A percentile compares a stretch with the other conserved stretches of the same genome.
phyloP scores from a whole-genome alignment of 2,797 vertebrate genomes.

The Labeo calbasu region DNA sequence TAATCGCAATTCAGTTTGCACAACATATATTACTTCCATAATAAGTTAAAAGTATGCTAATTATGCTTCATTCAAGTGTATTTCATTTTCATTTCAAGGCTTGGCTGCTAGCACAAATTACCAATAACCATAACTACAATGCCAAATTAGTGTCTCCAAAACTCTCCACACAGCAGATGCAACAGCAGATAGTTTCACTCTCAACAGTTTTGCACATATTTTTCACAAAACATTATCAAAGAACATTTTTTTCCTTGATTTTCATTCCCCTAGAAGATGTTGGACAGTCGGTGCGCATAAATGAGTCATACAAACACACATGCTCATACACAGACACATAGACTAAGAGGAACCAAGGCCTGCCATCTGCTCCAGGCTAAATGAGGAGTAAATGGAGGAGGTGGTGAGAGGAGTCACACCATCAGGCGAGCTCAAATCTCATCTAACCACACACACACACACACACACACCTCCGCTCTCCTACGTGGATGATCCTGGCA shows the following conservation, averaged over 20 bases:
- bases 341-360: constrained; percentile 71
- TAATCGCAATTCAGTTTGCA: not conserved
- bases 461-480: constrained; percentile 11
- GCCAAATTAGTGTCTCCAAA: not conserved
- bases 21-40: not conserved
- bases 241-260: not conserved
- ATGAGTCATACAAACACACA: constrained; percentile 34
- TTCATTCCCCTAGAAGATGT: not conserved
- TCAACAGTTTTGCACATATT: constrained; percentile 2
- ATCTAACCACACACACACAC: constrained; percentile 2
- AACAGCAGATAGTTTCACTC: not conserved
- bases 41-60: not conserved
- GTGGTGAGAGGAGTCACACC: constrained; percentile 67
- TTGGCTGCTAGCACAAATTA: not conserved
- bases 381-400: constrained; percentile 84
- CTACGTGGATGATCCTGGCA: constrained; percentile 11
- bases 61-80: not conserved
- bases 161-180: not conserved
- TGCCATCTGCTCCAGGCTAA: constrained; percentile 95
- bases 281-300: constrained; percentile 2
- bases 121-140: not conserved
- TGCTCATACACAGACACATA: constrained; percentile 16
- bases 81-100: not conserved
- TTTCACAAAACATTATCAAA: constrained; percentile 15
- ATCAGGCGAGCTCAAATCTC: constrained; percentile 62